Base-by-base conservation (phyloP, 2,113 vertebrate species). In the Bambusicola thoracicus region DNA sequence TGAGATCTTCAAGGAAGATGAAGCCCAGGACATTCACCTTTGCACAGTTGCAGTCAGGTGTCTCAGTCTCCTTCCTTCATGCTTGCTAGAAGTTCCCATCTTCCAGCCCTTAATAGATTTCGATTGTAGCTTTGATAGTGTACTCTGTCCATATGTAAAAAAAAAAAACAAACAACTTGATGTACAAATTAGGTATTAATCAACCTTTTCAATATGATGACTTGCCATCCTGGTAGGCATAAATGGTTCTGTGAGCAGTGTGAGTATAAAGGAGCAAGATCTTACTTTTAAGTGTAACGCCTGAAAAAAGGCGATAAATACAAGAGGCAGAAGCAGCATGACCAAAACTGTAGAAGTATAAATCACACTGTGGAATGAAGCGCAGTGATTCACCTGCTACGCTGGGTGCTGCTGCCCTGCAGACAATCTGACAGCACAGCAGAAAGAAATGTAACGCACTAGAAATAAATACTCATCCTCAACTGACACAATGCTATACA, bases 401-500 rank as follows among this genome's bases (percentile, higher is more conserved):
- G 41, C 53, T 16, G 65, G 82, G 82, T 96, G 77, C 74, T 92
- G 80, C 79, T 95, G 89, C 82, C 74, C 92, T 94, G 90, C 67
- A 94, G 95, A 94, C 85, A 94, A 90, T 91, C 88, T 95, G 93
- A 94, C 92, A 97, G 83, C 85, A 66, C 90, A 91, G 93, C 93
- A 93, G 92, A 96, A 95, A 95, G 93, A 85, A 95, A 92, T 68
- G 94, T 80, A 91, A 91, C 74, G 75, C 88, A 80, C 72, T 38
- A 90, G 90, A 90, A 96, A 97, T 96, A 96, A 96, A 97, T 96
- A 93, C 77, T 95, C 59, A 20, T 73, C 83, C 85, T 89, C 77
- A 80, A 81, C 79, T 93, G 93, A 90, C 89, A 96, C 70, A 66
- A 81, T 67, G 82, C 61, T 92, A 92, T 97, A 93, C 68, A 70